phyloP scores from a whole-genome alignment of 2,113 vertebrate genomes.

The Stomatorhinus ivindoensis region DNA sequence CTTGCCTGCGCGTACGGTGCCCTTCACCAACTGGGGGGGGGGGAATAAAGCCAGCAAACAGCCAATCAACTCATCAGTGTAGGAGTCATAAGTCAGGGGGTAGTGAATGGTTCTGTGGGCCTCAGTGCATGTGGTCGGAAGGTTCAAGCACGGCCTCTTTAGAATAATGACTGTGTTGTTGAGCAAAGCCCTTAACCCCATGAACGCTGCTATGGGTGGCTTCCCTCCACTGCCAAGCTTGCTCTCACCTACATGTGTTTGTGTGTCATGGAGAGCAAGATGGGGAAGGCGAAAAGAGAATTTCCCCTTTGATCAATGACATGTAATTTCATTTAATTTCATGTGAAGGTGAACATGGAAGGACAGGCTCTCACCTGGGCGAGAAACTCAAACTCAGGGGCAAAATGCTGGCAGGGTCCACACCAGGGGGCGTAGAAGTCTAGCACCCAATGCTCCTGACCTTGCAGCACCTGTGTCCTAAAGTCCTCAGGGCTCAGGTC shows the following conservation, averaged over 20 bases:
- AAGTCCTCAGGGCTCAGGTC: slow-evolving; percentile 82
- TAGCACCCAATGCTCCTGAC: slow-evolving; percentile 84
- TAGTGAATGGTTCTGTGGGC: neutral
- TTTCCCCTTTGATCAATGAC: neutral
- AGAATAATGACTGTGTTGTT: neutral
- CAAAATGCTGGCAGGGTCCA: slow-evolving; percentile 89
- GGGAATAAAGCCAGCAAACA: neutral
- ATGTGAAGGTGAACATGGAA: neutral
- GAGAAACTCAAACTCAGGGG: slow-evolving; percentile 89
- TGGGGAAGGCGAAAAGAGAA: neutral
- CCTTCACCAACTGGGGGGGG: slow-evolving; percentile 70
- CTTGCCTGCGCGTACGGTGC: slow-evolving; percentile 82
- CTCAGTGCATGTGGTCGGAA: neutral
- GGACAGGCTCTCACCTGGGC: slow-evolving; percentile 68
- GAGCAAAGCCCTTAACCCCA: neutral
- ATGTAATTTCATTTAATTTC: neutral
- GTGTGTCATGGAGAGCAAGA: neutral
- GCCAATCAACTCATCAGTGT: neutral
- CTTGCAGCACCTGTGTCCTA: slow-evolving; percentile 68
- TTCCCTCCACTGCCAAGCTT: neutral
- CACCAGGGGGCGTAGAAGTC: slow-evolving; percentile 98
- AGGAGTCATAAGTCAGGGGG: neutral
- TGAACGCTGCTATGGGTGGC: neutral
- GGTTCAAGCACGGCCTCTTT: neutral
- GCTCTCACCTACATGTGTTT: neutral